phyloP scores from a whole-genome alignment of 2,797 vertebrate species.

The Erpetoichthys calabaricus region DNA sequence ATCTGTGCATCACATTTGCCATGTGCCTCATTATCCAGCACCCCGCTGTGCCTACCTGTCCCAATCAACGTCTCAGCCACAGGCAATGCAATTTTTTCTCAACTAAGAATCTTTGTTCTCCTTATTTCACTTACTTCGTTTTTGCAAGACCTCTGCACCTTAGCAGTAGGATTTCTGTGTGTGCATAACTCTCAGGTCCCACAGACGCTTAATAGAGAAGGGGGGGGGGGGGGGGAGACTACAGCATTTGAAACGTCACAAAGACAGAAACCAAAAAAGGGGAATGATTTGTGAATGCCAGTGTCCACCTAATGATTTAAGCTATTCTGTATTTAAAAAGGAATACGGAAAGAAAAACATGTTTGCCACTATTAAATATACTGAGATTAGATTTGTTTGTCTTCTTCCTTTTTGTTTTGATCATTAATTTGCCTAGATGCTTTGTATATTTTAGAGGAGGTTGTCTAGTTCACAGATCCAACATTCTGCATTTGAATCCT shows the following conservation, averaged over 20 bases:
- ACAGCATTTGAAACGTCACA: constrained; percentile 50
- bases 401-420: no score
- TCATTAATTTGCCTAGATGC: no score
- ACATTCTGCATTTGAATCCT: no score
- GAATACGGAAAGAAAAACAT: no score
- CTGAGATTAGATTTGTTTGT: no score
- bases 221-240: constrained; percentile 42
- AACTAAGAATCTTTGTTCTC: constrained; percentile 68
- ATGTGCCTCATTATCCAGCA: constrained; percentile 61
- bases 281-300: constrained; percentile 52
- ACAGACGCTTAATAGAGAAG: constrained; percentile 39
- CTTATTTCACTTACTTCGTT: constrained; percentile 65
- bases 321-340: no score
- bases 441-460: no score
- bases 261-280: constrained; percentile 23
- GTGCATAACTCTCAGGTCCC: constrained; percentile 44
- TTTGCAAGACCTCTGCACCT: constrained; percentile 60
- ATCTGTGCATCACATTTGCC: constrained; percentile 75
- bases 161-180: constrained; percentile 46
- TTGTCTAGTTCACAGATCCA: no score
- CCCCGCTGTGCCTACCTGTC: constrained; percentile 75
- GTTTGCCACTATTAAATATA: no score
- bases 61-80: constrained; percentile 64
- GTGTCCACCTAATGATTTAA: no score
- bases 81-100: constrained; percentile 55